A percentile compares a stretch with the other conserved stretches of the same genome.
These are phyloP conservation scores for Ceriagrion tenellum DNA, from an alignment of 2,888 invertebrate species.

Conservation along the genomic window DNA sequence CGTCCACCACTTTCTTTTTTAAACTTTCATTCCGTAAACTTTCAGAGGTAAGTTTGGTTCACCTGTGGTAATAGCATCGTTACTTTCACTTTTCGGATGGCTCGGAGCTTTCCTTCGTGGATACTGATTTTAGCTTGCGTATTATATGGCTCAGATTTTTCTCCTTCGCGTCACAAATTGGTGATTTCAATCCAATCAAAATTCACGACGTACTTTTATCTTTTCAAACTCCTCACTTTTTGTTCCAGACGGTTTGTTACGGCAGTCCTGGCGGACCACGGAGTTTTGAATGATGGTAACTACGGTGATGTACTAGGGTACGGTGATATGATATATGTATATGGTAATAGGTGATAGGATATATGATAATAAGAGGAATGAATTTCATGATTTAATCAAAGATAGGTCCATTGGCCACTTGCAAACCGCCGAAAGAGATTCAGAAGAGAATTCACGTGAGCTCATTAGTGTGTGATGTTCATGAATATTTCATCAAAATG, in stretches of 20 bases:
- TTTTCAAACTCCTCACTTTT: too few species aligned
- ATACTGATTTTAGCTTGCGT: not conserved
- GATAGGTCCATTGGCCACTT: not conserved
- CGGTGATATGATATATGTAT: too few species aligned
- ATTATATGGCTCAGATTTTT: not conserved
- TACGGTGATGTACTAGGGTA: too few species aligned
- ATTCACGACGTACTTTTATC: too few species aligned
- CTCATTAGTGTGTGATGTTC: not conserved
- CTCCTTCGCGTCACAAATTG: not conserved
- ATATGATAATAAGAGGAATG: not conserved
- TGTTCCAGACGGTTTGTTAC: too few species aligned
- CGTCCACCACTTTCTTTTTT: not conserved
- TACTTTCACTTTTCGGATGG: slow-evolving; percentile 5
- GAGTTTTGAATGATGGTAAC: too few species aligned
- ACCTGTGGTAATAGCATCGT: not conserved
- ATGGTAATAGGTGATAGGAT: too few species aligned
- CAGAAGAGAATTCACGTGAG: not conserved
- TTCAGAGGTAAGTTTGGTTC: not conserved
- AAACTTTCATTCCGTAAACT: not conserved
- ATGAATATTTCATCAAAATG: slow-evolving; percentile 22
- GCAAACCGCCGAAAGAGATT: not conserved
- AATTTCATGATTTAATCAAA: not conserved
- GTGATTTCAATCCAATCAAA: too few species aligned
- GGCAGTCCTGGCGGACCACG: too few species aligned
- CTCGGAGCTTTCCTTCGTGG: not conserved